A percentile compares a stretch with the other conserved stretches of the same genome.
These are phyloP conservation scores for Lasiommata megera DNA, from an alignment of 2,888 invertebrate genomes.

Conservation along the genomic window DNA sequence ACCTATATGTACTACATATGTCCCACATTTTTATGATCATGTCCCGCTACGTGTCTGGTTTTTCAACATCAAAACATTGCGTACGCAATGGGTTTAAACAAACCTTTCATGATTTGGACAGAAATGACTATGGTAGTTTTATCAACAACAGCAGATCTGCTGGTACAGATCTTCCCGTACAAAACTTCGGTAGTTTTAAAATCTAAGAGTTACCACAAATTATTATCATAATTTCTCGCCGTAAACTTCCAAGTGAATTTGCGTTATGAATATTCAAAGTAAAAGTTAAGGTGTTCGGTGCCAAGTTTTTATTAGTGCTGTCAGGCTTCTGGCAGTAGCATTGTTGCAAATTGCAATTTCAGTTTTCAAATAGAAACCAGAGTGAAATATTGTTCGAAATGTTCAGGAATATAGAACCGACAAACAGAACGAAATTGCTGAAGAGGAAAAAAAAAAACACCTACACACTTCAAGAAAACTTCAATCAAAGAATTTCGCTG, in stretches of 20 bases:
- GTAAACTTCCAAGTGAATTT: conserved; percentile 75
- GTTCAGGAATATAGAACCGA: neutral
- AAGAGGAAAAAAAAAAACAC: neutral
- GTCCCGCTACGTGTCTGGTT: too few species aligned
- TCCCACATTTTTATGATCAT: too few species aligned
- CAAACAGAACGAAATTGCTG: neutral
- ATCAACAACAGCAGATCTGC: too few species aligned
- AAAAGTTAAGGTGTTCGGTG: conserved; percentile 61
- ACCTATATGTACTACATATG: too few species aligned
- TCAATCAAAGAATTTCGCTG: neutral
- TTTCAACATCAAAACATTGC: too few species aligned
- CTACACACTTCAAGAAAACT: neutral
- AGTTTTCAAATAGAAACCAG: conserved; percentile 18
- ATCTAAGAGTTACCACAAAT: conserved; percentile 58
- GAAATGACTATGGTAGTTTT: too few species aligned
- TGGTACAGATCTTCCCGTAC: neutral
- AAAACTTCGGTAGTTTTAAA: conserved; percentile 32
- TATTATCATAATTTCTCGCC: conserved; percentile 78
- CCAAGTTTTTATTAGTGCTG: conserved; percentile 72
- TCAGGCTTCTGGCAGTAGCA: conserved; percentile 54
- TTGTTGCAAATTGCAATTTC: conserved; percentile 64
- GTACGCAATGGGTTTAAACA: too few species aligned
- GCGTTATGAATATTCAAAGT: conserved; percentile 74
- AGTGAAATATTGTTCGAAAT: neutral
- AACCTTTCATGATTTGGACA: too few species aligned